Percentiles rank a stretch among this genome's conserved stretches.
These are phyloP conservation scores for Tenthredo notha DNA, from an alignment of 2,888 invertebrate genomes.

Conservation along the genomic window DNA sequence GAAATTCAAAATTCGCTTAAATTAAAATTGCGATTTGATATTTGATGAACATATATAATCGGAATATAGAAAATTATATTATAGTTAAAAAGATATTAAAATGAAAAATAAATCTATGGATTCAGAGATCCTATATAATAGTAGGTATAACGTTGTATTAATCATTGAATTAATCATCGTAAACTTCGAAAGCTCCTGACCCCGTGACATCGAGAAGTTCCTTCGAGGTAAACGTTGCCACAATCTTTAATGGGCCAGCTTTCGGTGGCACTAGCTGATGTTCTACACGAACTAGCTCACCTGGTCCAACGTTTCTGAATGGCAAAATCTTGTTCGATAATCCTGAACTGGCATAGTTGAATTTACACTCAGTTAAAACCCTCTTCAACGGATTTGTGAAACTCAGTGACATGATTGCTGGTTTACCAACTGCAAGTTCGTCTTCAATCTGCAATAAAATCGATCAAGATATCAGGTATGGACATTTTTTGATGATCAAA, in stretches of 20 bases:
- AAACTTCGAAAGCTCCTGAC: constrained; percentile 83
- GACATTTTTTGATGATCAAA: background rate
- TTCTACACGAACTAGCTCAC: constrained; percentile 80
- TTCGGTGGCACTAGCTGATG: constrained; percentile 83
- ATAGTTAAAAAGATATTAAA: background rate
- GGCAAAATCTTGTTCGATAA: constrained; percentile 82
- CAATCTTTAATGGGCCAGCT: constrained; percentile 83
- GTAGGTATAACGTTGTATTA: background rate
- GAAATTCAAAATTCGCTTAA: background rate
- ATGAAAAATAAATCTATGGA: background rate
- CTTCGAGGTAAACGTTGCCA: constrained; percentile 86
- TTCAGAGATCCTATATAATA: background rate
- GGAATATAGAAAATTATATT: background rate
- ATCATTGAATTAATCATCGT: constrained; percentile 63
- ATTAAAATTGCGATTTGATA: background rate
- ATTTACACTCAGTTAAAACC: constrained; percentile 84
- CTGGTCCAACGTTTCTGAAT: constrained; percentile 81
- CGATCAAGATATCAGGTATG: background rate
- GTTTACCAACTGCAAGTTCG: constrained; percentile 81
- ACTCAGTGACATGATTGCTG: constrained; percentile 81
- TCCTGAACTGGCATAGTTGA: constrained; percentile 86
- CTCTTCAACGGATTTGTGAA: constrained; percentile 87
- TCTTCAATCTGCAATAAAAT: constrained; percentile 81
- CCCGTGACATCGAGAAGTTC: constrained; percentile 87
- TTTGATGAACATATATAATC: background rate